These are phyloP conservation scores for Drosophila ohnishii DNA, from an alignment of 1,140 invertebrate species.

Conservation along the genomic window DNA sequence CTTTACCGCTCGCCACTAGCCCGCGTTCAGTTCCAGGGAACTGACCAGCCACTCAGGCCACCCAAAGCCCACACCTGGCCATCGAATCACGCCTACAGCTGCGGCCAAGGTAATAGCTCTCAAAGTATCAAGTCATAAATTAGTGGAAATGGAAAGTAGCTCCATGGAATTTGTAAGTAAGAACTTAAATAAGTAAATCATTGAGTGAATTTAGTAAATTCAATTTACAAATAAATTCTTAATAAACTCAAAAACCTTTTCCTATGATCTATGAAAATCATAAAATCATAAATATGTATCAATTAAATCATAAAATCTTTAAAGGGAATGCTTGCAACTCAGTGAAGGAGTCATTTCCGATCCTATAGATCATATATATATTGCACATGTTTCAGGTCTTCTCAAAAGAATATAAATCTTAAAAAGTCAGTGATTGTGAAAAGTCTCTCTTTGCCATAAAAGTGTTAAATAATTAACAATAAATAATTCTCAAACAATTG, in stretches of 20 bases:
- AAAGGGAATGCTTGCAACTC: neutral
- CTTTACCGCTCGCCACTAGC: conserved; percentile 13
- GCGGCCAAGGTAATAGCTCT: conserved; percentile 13
- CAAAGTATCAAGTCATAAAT: neutral
- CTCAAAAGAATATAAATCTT: too few species aligned
- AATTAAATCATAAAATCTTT: too few species aligned
- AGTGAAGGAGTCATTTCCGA: neutral
- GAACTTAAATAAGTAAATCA: neutral
- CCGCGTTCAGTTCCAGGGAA: conserved; percentile 42
- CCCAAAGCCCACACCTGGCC: conserved; percentile 3
- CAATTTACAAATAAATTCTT: too few species aligned
- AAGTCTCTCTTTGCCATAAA: too few species aligned
- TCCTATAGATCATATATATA: neutral
- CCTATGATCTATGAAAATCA: too few species aligned
- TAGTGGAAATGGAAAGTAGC: neutral
- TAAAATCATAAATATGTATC: too few species aligned
- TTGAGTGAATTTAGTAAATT: neutral
- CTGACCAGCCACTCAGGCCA: conserved; percentile 54
- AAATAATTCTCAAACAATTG: neutral
- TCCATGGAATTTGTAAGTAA: neutral
- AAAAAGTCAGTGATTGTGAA: too few species aligned
- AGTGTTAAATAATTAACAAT: too few species aligned
- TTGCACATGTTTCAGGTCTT: too few species aligned
- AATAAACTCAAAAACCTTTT: too few species aligned
- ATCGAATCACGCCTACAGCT: conserved; percentile 20